Evolutionary conservation across 2,797 vertebrate genomes (phyloP).

Genomic region (Pampus argenteus): DNA sequence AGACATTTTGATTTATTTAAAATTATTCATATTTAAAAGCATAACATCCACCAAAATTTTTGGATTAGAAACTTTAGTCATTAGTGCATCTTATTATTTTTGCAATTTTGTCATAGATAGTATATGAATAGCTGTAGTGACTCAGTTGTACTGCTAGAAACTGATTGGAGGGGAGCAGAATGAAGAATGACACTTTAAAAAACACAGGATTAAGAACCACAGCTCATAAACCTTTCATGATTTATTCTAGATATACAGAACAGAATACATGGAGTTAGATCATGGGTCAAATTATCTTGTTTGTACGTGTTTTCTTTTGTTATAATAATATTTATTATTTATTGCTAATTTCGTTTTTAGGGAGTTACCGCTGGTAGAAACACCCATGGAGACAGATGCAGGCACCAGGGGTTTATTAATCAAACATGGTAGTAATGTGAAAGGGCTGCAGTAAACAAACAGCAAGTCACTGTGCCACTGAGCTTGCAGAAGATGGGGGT

Average conservation of each 20-base stretch:
- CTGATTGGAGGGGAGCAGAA: background rate
- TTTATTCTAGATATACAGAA: background rate
- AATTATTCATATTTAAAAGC: too few relatives aligned
- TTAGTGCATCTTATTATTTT: background rate
- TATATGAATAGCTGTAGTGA: background rate
- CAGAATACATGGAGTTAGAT: background rate
- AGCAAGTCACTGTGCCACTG: background rate
- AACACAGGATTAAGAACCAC: background rate
- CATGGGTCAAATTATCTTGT: background rate
- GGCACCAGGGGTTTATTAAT: constrained; percentile 8
- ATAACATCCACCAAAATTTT: background rate
- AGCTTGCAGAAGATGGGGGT: background rate
- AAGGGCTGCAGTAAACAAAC: background rate
- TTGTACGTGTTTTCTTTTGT: too few relatives aligned
- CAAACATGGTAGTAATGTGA: background rate
- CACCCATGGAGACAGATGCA: background rate
- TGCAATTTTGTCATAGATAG: background rate
- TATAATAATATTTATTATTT: too few relatives aligned
- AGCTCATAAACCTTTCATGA: background rate
- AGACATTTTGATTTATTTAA: too few relatives aligned
- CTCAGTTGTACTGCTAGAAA: background rate
- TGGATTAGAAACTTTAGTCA: background rate
- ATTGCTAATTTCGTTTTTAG: background rate
- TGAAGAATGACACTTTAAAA: too few relatives aligned
- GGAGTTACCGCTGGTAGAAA: background rate